A percentile compares a stretch with the other conserved stretches of the same genome.
Evolutionary conservation across 2,113 vertebrate genomes (phyloP).

Genomic region (Petrocephalus microphthalmus): DNA sequence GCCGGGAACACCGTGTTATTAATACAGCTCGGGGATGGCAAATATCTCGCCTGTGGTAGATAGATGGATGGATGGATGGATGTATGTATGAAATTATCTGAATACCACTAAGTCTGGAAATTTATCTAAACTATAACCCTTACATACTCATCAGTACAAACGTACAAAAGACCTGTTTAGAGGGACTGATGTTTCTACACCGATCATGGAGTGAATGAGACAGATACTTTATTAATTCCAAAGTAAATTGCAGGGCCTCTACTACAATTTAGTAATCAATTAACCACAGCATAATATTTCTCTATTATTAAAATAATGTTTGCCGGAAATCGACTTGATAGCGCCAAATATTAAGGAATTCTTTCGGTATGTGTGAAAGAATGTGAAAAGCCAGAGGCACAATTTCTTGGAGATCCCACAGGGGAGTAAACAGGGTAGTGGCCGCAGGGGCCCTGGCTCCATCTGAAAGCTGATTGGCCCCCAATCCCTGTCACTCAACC

Average conservation of each 20-base stretch:
- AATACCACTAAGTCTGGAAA: not conserved
- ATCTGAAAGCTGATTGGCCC: not conserved
- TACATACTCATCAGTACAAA: not conserved
- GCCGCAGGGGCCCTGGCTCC: not conserved
- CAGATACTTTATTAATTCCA: not conserved
- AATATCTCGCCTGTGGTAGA: not conserved
- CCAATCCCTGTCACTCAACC: not conserved
- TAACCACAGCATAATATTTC: not conserved
- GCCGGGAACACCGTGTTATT: not conserved
- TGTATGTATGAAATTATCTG: not conserved
- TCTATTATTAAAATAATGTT: not conserved
- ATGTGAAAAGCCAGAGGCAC: not conserved
- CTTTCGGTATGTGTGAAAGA: not conserved
- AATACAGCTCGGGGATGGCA: not conserved
- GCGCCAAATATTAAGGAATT: not conserved
- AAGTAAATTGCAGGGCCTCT: not conserved
- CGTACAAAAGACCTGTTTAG: not conserved
- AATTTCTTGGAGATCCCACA: not conserved
- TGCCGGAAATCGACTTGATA: not conserved
- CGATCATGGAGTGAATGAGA: not conserved
- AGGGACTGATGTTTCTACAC: not conserved
- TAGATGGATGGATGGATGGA: not conserved
- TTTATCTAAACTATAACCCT: not conserved
- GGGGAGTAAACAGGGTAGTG: not conserved
- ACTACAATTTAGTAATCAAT: not conserved